Conservation (phyloP, 1,140 invertebrate species). For the silkworm (Bombyx mori) region DNA sequence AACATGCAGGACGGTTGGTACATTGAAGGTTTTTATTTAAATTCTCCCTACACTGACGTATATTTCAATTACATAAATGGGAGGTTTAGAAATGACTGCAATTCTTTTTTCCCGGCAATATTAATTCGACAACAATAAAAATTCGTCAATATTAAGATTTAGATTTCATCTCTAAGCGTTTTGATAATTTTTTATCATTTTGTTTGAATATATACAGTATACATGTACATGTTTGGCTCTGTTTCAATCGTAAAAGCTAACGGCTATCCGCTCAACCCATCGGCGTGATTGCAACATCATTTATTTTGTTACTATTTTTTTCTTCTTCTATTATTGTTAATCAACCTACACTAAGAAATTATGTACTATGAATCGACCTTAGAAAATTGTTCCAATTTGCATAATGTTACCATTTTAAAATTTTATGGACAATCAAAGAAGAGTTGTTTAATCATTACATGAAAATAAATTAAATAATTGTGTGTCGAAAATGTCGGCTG, state of each 20-base stretch:
- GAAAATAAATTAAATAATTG: conserved; percentile 18
- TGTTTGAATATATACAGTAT: no score
- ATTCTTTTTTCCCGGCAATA: no score
- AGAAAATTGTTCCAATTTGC: conserved; percentile 28
- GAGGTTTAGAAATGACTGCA: no score
- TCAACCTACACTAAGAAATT: neutral
- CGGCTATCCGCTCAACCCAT: neutral
- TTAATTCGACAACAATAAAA: no score
- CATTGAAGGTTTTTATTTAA: no score
- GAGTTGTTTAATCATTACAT: conserved; percentile 6
- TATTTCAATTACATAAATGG: no score
- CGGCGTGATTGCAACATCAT: neutral
- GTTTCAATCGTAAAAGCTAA: conserved; percentile 8
- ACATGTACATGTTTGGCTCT: no score
- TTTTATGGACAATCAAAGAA: conserved; percentile 33
- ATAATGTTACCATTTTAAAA: conserved; percentile 35
- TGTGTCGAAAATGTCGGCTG: conserved; percentile 4
- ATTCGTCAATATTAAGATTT: no score
- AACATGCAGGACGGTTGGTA: no score
- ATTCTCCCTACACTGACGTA: no score
- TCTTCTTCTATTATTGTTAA: neutral
- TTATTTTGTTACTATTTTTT: conserved; percentile 6
- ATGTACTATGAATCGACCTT: conserved; percentile 19
- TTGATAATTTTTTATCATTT: no score
- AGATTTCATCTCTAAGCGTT: no score